Percentiles rank a stretch among this genome's conserved stretches.
phyloP scores from a whole-genome alignment of 2,113 vertebrate genomes.

The Sturnus vulgaris region DNA sequence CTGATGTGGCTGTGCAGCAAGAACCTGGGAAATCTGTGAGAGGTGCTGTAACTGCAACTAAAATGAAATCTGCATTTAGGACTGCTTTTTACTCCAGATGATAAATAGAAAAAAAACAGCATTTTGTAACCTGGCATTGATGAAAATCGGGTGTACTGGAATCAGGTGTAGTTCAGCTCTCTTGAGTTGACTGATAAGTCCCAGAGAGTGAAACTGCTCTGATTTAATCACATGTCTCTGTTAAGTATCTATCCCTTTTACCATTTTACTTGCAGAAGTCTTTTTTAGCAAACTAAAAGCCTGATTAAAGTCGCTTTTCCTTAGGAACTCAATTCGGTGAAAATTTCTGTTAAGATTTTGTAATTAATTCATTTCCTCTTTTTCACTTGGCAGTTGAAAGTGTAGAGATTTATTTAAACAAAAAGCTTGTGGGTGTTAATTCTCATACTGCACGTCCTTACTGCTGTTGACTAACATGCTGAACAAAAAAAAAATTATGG shows the following conservation, averaged over 20 bases:
- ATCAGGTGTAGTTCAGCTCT: background rate
- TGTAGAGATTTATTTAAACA: background rate
- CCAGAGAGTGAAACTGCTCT: background rate
- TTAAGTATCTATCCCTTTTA: background rate
- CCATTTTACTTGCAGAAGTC: background rate
- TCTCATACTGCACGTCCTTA: background rate
- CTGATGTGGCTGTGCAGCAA: background rate
- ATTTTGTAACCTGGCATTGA: background rate
- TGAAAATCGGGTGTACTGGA: background rate
- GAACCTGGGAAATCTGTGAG: background rate
- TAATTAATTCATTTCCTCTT: background rate
- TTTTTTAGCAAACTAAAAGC: background rate
- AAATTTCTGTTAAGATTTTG: background rate
- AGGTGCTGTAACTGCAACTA: background rate
- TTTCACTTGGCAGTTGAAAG: background rate
- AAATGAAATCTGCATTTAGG: background rate
- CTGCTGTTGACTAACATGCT: background rate
- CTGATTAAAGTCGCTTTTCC: background rate
- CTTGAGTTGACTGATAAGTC: background rate
- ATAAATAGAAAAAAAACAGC: background rate
- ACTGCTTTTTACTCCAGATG: background rate
- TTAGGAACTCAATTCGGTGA: background rate
- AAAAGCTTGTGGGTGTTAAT: background rate
- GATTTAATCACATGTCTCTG: background rate
- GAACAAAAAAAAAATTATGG: background rate